phyloP scores from a whole-genome alignment of 1,140 invertebrate species.

The Meloidogyne chitwoodi region DNA sequence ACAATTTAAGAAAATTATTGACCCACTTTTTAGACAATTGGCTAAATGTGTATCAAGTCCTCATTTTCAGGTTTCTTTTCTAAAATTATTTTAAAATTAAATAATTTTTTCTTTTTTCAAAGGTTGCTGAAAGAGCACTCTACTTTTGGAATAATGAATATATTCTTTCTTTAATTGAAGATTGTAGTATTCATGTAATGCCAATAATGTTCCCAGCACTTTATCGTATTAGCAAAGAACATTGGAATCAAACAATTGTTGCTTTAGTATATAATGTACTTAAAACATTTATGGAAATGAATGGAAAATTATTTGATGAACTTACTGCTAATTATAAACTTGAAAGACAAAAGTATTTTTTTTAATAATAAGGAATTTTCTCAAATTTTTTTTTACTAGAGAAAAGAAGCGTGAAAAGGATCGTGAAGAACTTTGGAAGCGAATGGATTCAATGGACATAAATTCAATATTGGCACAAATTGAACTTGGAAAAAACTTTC shows the following conservation, averaged over 20 bases:
- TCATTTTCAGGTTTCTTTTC: conserved; percentile 66
- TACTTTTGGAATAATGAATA: conserved; percentile 68
- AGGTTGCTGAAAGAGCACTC: conserved; percentile 65
- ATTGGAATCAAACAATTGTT: conserved; percentile 66
- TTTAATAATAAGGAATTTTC: neutral
- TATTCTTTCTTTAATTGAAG: conserved; percentile 65
- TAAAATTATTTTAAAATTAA: too few relatives aligned
- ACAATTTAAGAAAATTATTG: conserved; percentile 65
- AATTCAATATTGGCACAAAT: conserved; percentile 18
- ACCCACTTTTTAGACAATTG: conserved; percentile 64
- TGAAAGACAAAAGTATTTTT: conserved; percentile 57
- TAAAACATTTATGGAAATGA: conserved; percentile 66
- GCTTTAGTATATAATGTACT: conserved; percentile 65
- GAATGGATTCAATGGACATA: conserved; percentile 46
- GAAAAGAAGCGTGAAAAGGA: conserved; percentile 59
- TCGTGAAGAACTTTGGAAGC: conserved; percentile 58
- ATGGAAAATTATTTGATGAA: conserved; percentile 65
- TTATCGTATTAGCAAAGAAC: conserved; percentile 63
- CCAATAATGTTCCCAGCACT: conserved; percentile 64
- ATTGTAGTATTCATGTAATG: conserved; percentile 61
- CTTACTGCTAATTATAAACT: conserved; percentile 58
- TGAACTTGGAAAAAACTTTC: conserved; percentile 2
- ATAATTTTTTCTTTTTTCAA: conserved; percentile 16
- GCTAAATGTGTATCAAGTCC: conserved; percentile 65
- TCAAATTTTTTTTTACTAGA: conserved; percentile 31